Conservation (phyloP, 92 coral and sea anemone genomes). For the Paragorgia papillata region DNA sequence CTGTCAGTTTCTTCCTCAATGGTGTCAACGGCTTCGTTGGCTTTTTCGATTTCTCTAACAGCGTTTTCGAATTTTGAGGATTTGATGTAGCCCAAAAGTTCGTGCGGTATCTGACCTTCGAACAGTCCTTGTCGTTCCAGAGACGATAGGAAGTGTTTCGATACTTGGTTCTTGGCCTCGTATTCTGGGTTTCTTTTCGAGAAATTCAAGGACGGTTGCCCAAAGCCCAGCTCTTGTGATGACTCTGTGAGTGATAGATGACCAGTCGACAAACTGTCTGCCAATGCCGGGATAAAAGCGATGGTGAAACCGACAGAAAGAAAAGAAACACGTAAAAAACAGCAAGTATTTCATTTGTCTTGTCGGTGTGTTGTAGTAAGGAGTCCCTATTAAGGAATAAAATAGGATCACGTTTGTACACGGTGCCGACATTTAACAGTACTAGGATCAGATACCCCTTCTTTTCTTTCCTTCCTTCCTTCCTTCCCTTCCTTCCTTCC, state of each 20-base stretch:
- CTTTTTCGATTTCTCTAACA: constrained; percentile 52
- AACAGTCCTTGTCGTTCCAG: background rate
- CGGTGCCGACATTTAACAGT: too few relatives aligned
- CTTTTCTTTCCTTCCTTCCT: too few relatives aligned
- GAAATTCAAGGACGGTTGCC: background rate
- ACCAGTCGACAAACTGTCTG: background rate
- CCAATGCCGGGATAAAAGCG: background rate
- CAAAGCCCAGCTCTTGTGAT: background rate
- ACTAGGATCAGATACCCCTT: too few relatives aligned
- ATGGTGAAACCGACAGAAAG: background rate
- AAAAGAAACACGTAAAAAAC: background rate
- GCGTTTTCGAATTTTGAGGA: constrained; percentile 52
- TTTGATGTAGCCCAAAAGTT: background rate
- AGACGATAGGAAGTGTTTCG: background rate
- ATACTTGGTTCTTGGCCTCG: background rate
- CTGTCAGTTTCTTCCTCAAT: constrained; percentile 36
- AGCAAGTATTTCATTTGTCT: too few relatives aligned
- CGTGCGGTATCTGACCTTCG: too few relatives aligned
- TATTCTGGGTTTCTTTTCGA: constrained; percentile 3
- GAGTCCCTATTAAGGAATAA: too few relatives aligned
- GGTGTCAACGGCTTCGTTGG: constrained; percentile 53
- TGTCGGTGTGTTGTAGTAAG: too few relatives aligned
- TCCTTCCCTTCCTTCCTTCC: too few relatives aligned
- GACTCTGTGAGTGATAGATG: background rate
- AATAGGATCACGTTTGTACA: too few relatives aligned